These are phyloP conservation scores for Phrynocephalus versicolor DNA, from an alignment of 2,113 vertebrate genomes.

Conservation along the genomic window DNA sequence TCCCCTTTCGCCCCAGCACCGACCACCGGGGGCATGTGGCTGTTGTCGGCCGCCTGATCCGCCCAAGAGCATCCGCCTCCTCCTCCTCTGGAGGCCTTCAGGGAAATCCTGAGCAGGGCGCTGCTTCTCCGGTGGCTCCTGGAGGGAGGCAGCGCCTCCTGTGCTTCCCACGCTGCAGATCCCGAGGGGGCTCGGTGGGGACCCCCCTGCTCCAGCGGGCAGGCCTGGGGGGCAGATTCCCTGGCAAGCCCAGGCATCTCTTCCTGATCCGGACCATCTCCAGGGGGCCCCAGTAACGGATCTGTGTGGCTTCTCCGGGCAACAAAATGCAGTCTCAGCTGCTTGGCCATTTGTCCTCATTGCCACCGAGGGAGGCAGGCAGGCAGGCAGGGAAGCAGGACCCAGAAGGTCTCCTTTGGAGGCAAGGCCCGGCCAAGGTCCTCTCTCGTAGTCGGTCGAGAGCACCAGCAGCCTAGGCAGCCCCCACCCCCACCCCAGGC, in stretches of 20 bases:
- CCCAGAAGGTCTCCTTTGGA: too few relatives aligned
- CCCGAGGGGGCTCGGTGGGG: conserved; percentile 69
- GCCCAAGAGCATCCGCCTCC: conserved; percentile 61
- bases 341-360: conserved; percentile 90
- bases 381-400: too few relatives aligned
- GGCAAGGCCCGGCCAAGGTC: too few relatives aligned
- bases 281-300: conserved; percentile 83
- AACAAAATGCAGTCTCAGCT: conserved; percentile 91
- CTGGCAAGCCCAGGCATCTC: conserved; percentile 4
- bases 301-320: conserved; percentile 91
- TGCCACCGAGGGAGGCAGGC: conserved; percentile 79
- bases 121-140: conserved; percentile 85
- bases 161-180: conserved; percentile 77
- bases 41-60: conserved; percentile 45
- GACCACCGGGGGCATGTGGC: conserved; percentile 48
- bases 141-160: conserved; percentile 71
- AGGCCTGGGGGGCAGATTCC: conserved; percentile 73
- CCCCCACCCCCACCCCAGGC: too few relatives aligned
- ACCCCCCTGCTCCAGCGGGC: conserved; percentile 84
- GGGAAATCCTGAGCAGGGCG: conserved; percentile 85
- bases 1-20: conserved; percentile 40
- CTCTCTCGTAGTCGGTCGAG: too few relatives aligned
- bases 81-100: conserved; percentile 79
- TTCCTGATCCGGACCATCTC: conserved; percentile 77
- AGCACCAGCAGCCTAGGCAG: conserved; percentile 50